phyloP scores from a whole-genome alignment of 2,797 vertebrate species.

The Phrynocephalus forsythii region DNA sequence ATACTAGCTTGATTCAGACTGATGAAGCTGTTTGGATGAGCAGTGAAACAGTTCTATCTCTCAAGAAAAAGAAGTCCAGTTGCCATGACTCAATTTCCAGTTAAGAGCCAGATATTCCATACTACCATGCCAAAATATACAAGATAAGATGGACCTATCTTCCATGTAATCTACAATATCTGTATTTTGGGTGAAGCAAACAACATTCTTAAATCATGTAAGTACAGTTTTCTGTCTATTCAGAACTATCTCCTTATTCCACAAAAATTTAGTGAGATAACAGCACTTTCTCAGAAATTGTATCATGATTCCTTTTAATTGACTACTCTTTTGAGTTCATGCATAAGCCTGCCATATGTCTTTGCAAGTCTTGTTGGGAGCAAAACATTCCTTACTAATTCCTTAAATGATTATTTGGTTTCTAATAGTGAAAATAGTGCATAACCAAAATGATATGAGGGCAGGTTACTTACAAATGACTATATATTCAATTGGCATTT shows the following conservation, averaged over 20 bases:
- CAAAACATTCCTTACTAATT: neutral
- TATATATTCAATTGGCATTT: neutral
- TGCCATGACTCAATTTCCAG: no score
- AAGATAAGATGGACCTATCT: conserved; percentile 6
- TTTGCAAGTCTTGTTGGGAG: neutral
- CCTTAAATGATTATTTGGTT: neutral
- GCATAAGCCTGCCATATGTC: neutral
- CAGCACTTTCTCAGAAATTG: neutral
- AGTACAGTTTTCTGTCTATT: neutral
- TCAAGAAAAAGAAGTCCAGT: no score
- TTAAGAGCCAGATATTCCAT: neutral
- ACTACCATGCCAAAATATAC: neutral
- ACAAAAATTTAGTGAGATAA: neutral
- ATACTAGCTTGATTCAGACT: no score
- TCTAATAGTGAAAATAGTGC: neutral
- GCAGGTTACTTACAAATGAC: neutral
- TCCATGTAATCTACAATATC: neutral
- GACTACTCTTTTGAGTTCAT: neutral
- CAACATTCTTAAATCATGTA: neutral
- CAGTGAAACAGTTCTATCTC: no score
- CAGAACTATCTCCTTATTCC: neutral
- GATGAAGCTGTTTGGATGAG: no score
- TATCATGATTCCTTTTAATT: neutral
- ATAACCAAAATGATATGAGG: neutral
- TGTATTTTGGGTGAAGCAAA: neutral